These are phyloP conservation scores for Hylaea fasciaria DNA, from an alignment of 2,888 invertebrate genomes.

Conservation along the genomic window DNA sequence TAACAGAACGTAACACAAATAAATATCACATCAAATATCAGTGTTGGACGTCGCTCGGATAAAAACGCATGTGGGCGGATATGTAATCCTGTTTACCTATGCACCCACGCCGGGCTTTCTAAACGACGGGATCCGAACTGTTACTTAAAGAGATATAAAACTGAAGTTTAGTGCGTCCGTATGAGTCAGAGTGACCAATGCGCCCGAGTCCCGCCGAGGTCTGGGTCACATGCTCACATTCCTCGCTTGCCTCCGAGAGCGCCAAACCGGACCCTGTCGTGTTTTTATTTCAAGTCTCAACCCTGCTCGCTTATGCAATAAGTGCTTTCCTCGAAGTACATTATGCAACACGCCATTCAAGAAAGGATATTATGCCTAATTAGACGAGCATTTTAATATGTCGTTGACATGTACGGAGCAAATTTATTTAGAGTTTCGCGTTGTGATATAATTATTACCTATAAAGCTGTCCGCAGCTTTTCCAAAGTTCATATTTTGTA, in stretches of 20 bases:
- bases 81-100: slow-evolving; percentile 71
- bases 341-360: slow-evolving; percentile 33
- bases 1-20: slow-evolving; percentile 13
- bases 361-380: slow-evolving; percentile 9
- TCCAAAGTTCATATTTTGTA: too few relatives aligned
- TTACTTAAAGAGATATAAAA: slow-evolving; percentile 54
- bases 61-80: slow-evolving; percentile 59
- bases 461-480: too few relatives aligned
- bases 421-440: background rate
- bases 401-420: background rate
- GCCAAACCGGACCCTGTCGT: slow-evolving; percentile 64
- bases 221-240: slow-evolving; percentile 77
- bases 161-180: slow-evolving; percentile 49
- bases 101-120: slow-evolving; percentile 78
- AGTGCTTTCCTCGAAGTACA: slow-evolving; percentile 42
- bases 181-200: slow-evolving; percentile 65
- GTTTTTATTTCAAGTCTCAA: slow-evolving; percentile 52
- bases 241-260: slow-evolving; percentile 55
- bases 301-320: slow-evolving; percentile 58
- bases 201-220: slow-evolving; percentile 67
- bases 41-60: slow-evolving; percentile 51
- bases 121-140: slow-evolving; percentile 63
- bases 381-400: background rate
- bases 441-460: too few relatives aligned
- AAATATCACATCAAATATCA: slow-evolving; percentile 40